Percentiles rank a stretch among this genome's conserved stretches.
Evolutionary conservation across 2,888 invertebrate genomes (phyloP).

Genomic region (Osmoderma eremita): DNA sequence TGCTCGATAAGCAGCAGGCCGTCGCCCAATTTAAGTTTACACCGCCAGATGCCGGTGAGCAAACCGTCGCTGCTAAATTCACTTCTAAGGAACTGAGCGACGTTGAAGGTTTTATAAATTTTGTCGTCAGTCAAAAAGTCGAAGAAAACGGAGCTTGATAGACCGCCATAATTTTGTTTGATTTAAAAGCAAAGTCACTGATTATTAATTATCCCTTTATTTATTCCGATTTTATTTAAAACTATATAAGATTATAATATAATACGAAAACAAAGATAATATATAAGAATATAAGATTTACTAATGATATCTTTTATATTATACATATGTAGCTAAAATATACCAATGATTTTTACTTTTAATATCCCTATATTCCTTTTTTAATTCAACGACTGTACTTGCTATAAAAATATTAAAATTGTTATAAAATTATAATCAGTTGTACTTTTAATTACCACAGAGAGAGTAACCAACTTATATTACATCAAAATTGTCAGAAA

Average conservation of each 20-base stretch:
- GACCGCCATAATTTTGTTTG: conserved; percentile 8
- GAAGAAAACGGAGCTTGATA: conserved; percentile 59
- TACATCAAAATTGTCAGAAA: no score
- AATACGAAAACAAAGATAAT: neutral
- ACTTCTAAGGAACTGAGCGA: conserved; percentile 87
- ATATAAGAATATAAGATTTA: neutral
- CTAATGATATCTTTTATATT: no score
- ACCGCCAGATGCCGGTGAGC: conserved; percentile 81
- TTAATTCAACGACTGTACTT: no score
- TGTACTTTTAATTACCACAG: no score
- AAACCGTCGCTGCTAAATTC: conserved; percentile 88
- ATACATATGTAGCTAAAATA: no score
- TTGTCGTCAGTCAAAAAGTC: conserved; percentile 71
- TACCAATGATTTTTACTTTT: no score
- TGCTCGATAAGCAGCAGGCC: conserved; percentile 75
- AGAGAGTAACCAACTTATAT: no score
- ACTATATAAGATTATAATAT: neutral
- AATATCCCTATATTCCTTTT: no score
- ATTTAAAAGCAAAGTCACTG: neutral
- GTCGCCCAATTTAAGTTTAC: conserved; percentile 79
- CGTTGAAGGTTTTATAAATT: conserved; percentile 87
- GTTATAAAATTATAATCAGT: no score
- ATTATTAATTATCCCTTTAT: conserved; percentile 5
- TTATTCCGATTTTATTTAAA: neutral
- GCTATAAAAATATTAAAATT: no score